Base-by-base conservation (phyloP, 2,888 invertebrate species). In the Agriotes lineatus region DNA sequence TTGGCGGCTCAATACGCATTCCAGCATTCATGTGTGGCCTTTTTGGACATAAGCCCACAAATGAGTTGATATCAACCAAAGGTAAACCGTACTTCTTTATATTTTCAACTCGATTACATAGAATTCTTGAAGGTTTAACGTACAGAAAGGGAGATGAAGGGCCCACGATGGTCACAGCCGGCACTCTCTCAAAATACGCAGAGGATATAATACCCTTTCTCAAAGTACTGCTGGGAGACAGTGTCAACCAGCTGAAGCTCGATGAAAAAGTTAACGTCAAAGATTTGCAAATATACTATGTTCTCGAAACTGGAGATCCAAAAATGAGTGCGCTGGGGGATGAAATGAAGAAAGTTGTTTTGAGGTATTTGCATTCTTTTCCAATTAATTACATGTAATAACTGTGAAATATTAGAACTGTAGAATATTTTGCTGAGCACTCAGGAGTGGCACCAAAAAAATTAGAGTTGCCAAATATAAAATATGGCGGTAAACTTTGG, bases 1-100 rank as follows among this genome's bases (percentile, higher is more conserved):
- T 99, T 77, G 98, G 97, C n/a, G 99, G 99, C 0, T 97, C 97
- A 2, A 94, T 96, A 52, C 89, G 99, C 33, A 95, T 96, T 89
- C 97, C 97, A 0, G 90, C 93, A 0, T 95, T 93, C 82, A 96
- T 91, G 86, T 96, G 95, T 85, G 96, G 97, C 0, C 86, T 96
- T 58, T 96, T 91, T 84, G 96, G 94, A 0, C 91, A 94, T 79
- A 95, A 96, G 82, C 91, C 94, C 1, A 91, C 85, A 22, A 87
- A 88, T 59, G 81, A 83, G 77, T 69, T 85, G 12, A 81, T 83
- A 14, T 76, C 80, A n/a, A 82, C 80, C 1, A 78, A 77, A 86
- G 94, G 82, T 82, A 70, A 37, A n/a, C n/a, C n/a, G n/a, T n/a
- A n/a, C n/a, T n/a, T n/a, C n/a, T n/a, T n/a, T n/a, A n/a, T n/a